Base-by-base conservation (phyloP, 37 sponge, comb jelly and placozoan genomes). In the Eunapius fragilis region DNA sequence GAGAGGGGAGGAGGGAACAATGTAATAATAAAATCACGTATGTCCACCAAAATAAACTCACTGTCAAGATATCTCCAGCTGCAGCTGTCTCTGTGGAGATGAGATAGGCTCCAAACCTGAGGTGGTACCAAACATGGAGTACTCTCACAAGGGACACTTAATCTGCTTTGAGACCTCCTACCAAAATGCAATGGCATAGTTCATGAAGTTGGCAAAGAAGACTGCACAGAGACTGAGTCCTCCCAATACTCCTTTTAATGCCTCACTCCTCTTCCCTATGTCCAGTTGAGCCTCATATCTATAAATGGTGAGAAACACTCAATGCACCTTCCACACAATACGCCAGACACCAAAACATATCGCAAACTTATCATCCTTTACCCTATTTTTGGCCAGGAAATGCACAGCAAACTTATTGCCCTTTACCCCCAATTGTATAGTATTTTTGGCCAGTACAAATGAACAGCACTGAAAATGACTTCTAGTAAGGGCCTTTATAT, bases 111-210 rank as follows among this genome's bases (percentile, higher is more conserved):
- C 95, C 91, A 77, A 87, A 90, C 77, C 90, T 90, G 85, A 24
- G 32, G 80, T 0, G 34, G 12, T 10, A 27, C 11, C 48, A 35
- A 2, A 35, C 24, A 2, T 25, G n/a, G n/a, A n/a, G 28, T 27
- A 30, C 32, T 2, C 26, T 30, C 25, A 76, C 33, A 6, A 68
- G 47, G 67, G 12, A 31, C 26, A 68, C 28, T 24, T n/a, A n/a
- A n/a, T n/a, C 33, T 22, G 2, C 68, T 32, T 38, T 11, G 31
- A 0, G 23, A 12, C 31, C 31, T 68, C 89, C 48, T 41, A 92
- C 93, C 93, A 89, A 74, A 92, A 92, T n/a, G 89, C 93, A 31
- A 92, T 69, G 23, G 89, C 86, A 47, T 82, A 92, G 32, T 78
- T 79, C 25, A 49, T 2, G 86, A 92, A 92, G 67, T 86, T 67